Percentiles rank a stretch among this genome's conserved stretches.
Evolutionary conservation across 2,113 vertebrate genomes (phyloP).

Genomic region (human): DNA sequence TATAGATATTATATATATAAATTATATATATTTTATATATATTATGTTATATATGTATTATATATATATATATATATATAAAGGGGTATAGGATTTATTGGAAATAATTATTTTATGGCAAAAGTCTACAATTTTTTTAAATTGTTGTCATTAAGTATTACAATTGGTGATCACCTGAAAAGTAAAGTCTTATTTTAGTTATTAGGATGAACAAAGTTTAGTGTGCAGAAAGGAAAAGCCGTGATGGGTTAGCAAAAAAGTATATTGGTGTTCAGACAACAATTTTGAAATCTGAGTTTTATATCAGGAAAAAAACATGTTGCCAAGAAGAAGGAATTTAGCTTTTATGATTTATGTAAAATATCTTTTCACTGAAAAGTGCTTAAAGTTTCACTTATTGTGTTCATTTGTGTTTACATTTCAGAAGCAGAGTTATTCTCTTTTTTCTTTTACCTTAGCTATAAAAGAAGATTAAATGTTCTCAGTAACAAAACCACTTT

Average conservation of each 20-base stretch:
- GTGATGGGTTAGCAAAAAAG: neutral
- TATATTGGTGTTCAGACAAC: neutral
- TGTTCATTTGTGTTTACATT: neutral
- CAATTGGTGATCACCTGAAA: neutral
- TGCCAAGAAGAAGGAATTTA: neutral
- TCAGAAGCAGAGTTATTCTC: neutral
- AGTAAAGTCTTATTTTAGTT: neutral
- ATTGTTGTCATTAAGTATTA: neutral
- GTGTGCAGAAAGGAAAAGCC: neutral
- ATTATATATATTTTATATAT: no score
- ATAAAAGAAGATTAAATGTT: neutral
- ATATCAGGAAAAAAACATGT: neutral
- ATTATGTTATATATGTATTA: no score
- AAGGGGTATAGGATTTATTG: neutral
- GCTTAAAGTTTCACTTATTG: neutral
- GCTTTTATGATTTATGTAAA: neutral
- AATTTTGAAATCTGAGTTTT: neutral
- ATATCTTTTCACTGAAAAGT: neutral
- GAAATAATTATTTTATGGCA: slow-evolving; percentile 37
- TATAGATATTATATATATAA: no score
- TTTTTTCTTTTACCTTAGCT: neutral
- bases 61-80: no score
- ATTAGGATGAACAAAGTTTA: neutral
- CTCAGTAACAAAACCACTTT: neutral
- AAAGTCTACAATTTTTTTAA: neutral